Evolutionary conservation across 2,888 invertebrate genomes (phyloP).

Genomic region (Priocnemis perturbator): DNA sequence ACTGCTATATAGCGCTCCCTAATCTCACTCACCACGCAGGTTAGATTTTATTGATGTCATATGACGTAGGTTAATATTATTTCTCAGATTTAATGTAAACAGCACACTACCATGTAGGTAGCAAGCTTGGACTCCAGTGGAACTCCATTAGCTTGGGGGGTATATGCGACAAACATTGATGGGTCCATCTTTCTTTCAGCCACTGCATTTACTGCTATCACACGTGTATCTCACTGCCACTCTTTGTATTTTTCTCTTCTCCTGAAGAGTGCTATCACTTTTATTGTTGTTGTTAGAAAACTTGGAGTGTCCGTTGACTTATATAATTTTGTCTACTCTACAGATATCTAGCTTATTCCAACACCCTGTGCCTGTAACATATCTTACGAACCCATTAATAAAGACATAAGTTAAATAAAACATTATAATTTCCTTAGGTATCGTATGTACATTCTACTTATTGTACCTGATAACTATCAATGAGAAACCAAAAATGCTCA

Average conservation of each 20-base stretch:
- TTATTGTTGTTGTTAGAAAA: conserved; percentile 15
- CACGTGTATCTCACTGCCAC: conserved; percentile 40
- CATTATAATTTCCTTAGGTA: neutral
- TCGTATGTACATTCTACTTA: too few relatives aligned
- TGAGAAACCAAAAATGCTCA: too few relatives aligned
- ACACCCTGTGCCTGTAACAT: conserved; percentile 43
- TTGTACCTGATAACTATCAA: too few relatives aligned
- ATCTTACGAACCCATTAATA: conserved; percentile 33
- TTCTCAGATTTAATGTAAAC: neutral
- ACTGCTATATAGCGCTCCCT: conserved; percentile 1
- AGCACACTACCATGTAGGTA: conserved; percentile 84
- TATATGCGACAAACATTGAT: conserved; percentile 81
- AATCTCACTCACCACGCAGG: too few relatives aligned
- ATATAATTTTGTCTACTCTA: conserved; percentile 14
- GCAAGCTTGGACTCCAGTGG: conserved; percentile 91
- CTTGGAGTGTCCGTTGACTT: neutral
- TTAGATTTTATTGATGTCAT: neutral
- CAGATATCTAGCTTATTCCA: neutral
- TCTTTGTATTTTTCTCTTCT: conserved; percentile 29
- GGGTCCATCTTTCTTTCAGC: conserved; percentile 82
- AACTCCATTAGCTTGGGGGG: conserved; percentile 83
- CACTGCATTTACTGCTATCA: conserved; percentile 70
- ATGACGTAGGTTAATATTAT: neutral
- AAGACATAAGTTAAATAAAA: conserved; percentile 3
- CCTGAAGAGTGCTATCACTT: conserved; percentile 25